Conservation (phyloP, 2,888 invertebrate species). For the Cosmia pyralina region DNA sequence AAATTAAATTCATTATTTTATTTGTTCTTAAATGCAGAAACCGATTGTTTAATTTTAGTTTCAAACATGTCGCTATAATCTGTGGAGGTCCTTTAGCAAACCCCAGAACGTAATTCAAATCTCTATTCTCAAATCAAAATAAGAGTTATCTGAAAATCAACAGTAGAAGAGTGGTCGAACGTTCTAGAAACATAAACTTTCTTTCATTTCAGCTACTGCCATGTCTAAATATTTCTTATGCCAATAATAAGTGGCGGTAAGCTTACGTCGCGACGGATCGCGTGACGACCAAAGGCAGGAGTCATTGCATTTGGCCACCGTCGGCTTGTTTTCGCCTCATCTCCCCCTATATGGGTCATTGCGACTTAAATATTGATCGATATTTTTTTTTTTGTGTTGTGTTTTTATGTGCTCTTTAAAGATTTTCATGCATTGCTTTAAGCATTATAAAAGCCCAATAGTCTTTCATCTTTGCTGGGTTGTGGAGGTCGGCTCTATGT, state of each 20-base stretch:
- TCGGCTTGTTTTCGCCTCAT: constrained; percentile 73
- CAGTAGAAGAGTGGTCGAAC: not conserved
- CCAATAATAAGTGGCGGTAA: constrained; percentile 79
- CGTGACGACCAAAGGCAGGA: constrained; percentile 86
- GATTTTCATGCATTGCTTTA: too few species aligned
- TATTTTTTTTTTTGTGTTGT: constrained; percentile 64
- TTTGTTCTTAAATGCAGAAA: not conserved
- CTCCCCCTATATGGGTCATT: constrained; percentile 82
- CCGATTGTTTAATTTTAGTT: too few species aligned
- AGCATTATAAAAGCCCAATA: not conserved
- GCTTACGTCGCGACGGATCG: constrained; percentile 86
- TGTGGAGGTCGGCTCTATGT: not conserved
- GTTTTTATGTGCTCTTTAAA: constrained; percentile 21
- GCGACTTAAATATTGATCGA: constrained; percentile 77
- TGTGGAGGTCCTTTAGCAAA: rapidly evolving
- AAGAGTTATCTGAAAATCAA: not conserved
- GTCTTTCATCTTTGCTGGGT: too few species aligned
- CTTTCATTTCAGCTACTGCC: constrained; percentile 51
- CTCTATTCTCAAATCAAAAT: not conserved
- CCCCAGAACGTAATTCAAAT: rapidly evolving
- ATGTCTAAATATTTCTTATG: constrained; percentile 71
- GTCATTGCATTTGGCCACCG: constrained; percentile 85
- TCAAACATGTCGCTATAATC: not conserved
- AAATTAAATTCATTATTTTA: not conserved
- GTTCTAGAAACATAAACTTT: constrained; percentile 27